A percentile compares a stretch with the other conserved stretches of the same genome.
These are phyloP conservation scores for Zelostemma sp. DNA, from an alignment of 1,140 invertebrate genomes.

Conservation along the genomic window DNA sequence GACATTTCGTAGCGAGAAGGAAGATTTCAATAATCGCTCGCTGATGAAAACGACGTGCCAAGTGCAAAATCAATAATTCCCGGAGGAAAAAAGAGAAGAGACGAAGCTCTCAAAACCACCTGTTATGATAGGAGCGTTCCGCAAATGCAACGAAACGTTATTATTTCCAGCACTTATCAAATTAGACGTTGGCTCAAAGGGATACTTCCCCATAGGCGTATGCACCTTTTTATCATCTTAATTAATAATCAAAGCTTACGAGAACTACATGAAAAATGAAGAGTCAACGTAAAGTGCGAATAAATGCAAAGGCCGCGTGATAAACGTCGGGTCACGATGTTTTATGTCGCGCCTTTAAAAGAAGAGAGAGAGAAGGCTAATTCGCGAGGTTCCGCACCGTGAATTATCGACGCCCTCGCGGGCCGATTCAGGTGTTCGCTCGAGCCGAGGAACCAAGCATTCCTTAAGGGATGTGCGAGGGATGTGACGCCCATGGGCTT, in stretches of 20 bases:
- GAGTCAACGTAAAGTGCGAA: too few species aligned
- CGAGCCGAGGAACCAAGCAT: conserved; percentile 5
- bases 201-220: conserved; percentile 50
- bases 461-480: conserved; percentile 16
- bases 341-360: conserved; percentile 35
- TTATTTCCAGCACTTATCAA: conserved; percentile 63
- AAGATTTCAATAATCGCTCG: conserved; percentile 26
- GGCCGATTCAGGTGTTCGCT: conserved; percentile 39
- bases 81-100: too few species aligned
- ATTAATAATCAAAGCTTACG: too few species aligned
- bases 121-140: conserved; percentile 18
- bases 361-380: conserved; percentile 23
- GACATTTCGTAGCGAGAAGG: conserved; percentile 35
- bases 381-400: conserved; percentile 36
- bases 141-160: conserved; percentile 53
- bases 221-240: too few species aligned
- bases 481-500: conserved; percentile 53
- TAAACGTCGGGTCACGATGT: conserved; percentile 20
- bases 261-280: too few species aligned
- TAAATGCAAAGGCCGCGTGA: too few species aligned
- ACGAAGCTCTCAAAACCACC: too few species aligned
- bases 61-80: too few species aligned
- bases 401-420: conserved; percentile 48
- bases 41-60: too few species aligned
- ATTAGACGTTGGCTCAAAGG: conserved; percentile 63